These are phyloP conservation scores for Andinoacara biseriatus DNA, from an alignment of 2,113 vertebrate species.

Conservation along the genomic window DNA sequence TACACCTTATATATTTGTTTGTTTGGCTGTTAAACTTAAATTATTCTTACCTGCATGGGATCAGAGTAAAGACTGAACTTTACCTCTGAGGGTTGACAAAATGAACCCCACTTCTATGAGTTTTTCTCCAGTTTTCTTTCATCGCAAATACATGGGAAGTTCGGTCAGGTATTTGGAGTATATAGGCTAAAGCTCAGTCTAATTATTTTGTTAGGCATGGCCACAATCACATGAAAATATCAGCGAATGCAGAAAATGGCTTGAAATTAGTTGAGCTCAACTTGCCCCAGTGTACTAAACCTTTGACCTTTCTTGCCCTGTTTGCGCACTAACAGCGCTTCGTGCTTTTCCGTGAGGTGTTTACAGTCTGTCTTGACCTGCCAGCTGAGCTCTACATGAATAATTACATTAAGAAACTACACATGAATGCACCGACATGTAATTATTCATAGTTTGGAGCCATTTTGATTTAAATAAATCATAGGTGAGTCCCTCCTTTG, in stretches of 20 bases:
- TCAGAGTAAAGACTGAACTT: too few relatives aligned
- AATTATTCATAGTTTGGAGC: conserved; percentile 47
- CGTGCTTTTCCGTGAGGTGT: conserved; percentile 16
- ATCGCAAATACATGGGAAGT: not conserved
- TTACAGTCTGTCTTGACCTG: conserved; percentile 29
- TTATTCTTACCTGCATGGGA: too few relatives aligned
- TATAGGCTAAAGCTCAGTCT: not conserved
- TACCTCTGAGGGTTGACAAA: too few relatives aligned
- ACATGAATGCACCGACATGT: conserved; percentile 8
- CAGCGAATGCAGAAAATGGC: not conserved
- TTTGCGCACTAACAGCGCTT: not conserved
- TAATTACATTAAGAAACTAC: conserved; percentile 21
- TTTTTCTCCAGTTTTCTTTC: too few relatives aligned
- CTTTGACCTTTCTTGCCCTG: conserved; percentile 26
- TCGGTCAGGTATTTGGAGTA: not conserved
- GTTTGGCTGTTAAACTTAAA: too few relatives aligned
- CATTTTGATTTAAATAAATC: conserved; percentile 58
- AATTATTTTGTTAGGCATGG: not conserved
- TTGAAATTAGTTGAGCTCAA: not conserved
- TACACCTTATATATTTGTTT: too few relatives aligned
- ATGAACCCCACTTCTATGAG: too few relatives aligned
- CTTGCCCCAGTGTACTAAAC: not conserved
- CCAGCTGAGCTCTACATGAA: conserved; percentile 14
- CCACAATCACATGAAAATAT: not conserved
- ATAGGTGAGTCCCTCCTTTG: conserved; percentile 65